A percentile compares a stretch with the other conserved stretches of the same genome.
Evolutionary conservation across 2,888 invertebrate species (phyloP).

Genomic region (Scaptomyza cyrtandrae): DNA sequence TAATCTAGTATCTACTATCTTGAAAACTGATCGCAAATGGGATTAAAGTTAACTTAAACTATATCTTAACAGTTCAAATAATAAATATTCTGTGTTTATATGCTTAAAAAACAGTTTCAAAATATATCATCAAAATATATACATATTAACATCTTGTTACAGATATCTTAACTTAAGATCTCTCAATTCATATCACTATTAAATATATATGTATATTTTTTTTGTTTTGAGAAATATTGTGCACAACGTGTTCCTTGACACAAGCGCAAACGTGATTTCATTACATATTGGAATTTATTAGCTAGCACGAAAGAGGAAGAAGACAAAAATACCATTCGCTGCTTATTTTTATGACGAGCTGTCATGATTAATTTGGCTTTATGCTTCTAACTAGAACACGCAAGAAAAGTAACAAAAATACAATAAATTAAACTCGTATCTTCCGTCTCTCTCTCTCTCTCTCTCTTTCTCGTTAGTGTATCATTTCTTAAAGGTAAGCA

Average conservation of each 20-base stretch:
- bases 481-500: constrained; percentile 65
- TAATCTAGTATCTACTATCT: too few relatives aligned
- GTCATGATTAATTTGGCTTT: constrained; percentile 68
- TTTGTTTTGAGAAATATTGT: too few relatives aligned
- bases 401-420: not conserved
- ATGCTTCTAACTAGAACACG: constrained; percentile 32
- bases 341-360: constrained; percentile 48
- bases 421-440: constrained; percentile 17
- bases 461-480: constrained; percentile 9
- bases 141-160: too few relatives aligned
- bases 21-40: too few relatives aligned
- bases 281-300: constrained; percentile 31
- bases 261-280: constrained; percentile 37
- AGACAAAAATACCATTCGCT: constrained; percentile 9
- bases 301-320: constrained; percentile 11
- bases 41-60: too few relatives aligned
- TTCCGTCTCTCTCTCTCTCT: constrained; percentile 15
- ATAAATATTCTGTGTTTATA: too few relatives aligned
- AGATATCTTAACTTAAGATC: not conserved
- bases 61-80: too few relatives aligned
- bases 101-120: too few relatives aligned
- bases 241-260: not conserved
- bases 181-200: not conserved
- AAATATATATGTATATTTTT: not conserved
- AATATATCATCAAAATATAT: too few relatives aligned